Percentiles rank a stretch among this genome's conserved stretches.
Evolutionary conservation across 2,113 vertebrate species (phyloP).

Genomic region (Pongo pygmaeus): DNA sequence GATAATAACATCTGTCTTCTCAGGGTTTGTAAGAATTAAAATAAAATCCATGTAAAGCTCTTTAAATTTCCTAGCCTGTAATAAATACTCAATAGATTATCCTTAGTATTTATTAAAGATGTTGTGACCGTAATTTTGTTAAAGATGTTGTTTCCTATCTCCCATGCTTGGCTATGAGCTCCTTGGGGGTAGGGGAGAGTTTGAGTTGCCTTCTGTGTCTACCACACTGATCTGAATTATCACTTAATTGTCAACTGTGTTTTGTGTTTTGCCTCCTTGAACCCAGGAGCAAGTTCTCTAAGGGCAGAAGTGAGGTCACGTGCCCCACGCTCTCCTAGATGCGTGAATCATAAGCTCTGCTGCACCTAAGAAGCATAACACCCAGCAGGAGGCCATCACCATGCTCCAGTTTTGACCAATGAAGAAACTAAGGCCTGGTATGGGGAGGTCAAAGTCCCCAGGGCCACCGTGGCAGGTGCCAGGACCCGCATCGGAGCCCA

Average conservation of each 20-base stretch:
- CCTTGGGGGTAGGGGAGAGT: accelerated
- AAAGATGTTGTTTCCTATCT: too few relatives aligned
- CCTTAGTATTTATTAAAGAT: not conserved
- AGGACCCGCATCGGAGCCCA: not conserved
- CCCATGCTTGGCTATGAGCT: not conserved
- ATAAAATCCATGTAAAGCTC: not conserved
- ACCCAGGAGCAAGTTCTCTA: not conserved
- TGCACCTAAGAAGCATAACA: not conserved
- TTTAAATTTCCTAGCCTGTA: not conserved
- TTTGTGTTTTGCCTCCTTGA: not conserved
- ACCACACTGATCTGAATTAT: accelerated
- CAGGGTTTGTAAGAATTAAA: not conserved
- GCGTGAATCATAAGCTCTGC: not conserved
- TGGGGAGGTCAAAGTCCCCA: not conserved
- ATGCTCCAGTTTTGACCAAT: accelerated
- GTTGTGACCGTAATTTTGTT: too few relatives aligned
- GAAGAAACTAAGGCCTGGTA: not conserved
- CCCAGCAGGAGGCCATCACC: accelerated
- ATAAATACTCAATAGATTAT: not conserved
- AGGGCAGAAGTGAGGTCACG: accelerated
- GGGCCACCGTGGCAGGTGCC: accelerated
- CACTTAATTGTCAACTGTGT: accelerated
- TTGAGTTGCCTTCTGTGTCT: accelerated
- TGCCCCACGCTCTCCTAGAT: accelerated
- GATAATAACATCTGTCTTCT: not conserved